These are phyloP conservation scores for Diplodus puntazzo DNA, from an alignment of 2,797 vertebrate genomes.

Conservation along the genomic window DNA sequence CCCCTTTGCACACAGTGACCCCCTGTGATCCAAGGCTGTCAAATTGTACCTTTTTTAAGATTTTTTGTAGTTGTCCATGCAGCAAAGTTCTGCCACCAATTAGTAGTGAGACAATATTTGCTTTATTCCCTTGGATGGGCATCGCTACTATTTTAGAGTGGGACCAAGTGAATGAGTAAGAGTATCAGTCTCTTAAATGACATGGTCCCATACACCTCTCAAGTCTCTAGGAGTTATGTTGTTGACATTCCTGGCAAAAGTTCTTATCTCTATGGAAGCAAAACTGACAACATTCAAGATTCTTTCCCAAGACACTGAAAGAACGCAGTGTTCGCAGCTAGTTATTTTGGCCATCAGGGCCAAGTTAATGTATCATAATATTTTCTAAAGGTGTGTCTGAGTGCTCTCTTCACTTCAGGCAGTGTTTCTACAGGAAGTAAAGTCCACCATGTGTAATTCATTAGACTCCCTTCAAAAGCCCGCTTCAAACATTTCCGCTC, in stretches of 20 bases:
- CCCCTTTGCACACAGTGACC: too few species aligned
- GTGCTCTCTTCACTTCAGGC: conserved; percentile 60
- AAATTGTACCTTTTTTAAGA: neutral
- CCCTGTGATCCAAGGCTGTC: too few species aligned
- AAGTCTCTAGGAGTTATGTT: conserved; percentile 31
- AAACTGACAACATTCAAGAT: conserved; percentile 61
- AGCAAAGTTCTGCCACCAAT: conserved; percentile 26
- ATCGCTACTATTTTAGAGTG: neutral
- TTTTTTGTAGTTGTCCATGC: conserved; percentile 26
- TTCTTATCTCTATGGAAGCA: conserved; percentile 64
- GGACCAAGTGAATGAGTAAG: neutral
- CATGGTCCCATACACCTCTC: conserved; percentile 24
- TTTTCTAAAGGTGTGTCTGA: conserved; percentile 83
- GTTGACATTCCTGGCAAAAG: conserved; percentile 55
- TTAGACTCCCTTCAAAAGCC: conserved; percentile 50
- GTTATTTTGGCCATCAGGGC: conserved; percentile 66
- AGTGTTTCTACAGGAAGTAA: conserved; percentile 65
- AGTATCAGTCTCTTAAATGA: conserved; percentile 3
- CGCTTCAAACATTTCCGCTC: conserved; percentile 27
- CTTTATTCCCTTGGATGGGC: conserved; percentile 12
- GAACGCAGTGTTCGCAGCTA: conserved; percentile 46
- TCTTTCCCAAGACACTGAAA: conserved; percentile 54
- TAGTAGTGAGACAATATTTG: neutral
- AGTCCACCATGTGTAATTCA: conserved; percentile 71
- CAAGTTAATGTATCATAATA: conserved; percentile 77